Percentiles rank a stretch among this genome's conserved stretches.
These are phyloP conservation scores for Lophius piscatorius DNA, from an alignment of 2,113 vertebrate genomes.

Conservation along the genomic window DNA sequence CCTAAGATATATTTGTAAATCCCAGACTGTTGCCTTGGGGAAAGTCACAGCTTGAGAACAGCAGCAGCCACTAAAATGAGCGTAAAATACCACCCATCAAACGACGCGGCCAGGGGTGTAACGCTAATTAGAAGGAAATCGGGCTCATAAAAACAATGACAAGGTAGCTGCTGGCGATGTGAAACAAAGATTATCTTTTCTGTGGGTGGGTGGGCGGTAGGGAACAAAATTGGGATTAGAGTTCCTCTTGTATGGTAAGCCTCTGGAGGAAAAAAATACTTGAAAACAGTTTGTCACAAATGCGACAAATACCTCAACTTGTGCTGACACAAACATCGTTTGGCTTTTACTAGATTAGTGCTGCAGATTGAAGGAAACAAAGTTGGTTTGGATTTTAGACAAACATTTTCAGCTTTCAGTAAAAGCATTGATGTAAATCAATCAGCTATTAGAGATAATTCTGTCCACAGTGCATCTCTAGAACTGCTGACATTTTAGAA, in stretches of 20 bases:
- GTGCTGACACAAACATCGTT: too few species aligned
- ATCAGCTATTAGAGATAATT: too few species aligned
- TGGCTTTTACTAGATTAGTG: too few species aligned
- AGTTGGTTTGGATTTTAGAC: too few species aligned
- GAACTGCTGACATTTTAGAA: too few species aligned
- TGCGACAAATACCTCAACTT: too few species aligned
- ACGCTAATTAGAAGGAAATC: slow-evolving; percentile 16
- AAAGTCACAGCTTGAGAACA: slow-evolving; percentile 42
- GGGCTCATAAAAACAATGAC: slow-evolving; percentile 1
- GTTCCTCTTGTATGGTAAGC: background rate
- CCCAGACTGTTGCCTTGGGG: slow-evolving; percentile 44
- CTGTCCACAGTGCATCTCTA: too few species aligned
- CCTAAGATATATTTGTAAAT: slow-evolving; percentile 53
- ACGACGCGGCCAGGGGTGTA: slow-evolving; percentile 4
- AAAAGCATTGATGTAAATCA: too few species aligned
- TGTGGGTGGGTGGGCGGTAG: background rate
- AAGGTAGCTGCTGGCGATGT: slow-evolving; percentile 3
- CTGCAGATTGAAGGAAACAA: too few species aligned
- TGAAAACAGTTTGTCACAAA: too few species aligned
- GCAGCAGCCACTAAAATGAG: slow-evolving; percentile 8
- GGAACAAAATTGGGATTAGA: background rate
- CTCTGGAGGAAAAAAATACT: too few species aligned
- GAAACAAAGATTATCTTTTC: background rate
- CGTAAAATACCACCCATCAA: slow-evolving; percentile 3
- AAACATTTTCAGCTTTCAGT: too few species aligned